Base-by-base conservation (phyloP, 2,888 invertebrate species). In the Flexamia atlantica region DNA sequence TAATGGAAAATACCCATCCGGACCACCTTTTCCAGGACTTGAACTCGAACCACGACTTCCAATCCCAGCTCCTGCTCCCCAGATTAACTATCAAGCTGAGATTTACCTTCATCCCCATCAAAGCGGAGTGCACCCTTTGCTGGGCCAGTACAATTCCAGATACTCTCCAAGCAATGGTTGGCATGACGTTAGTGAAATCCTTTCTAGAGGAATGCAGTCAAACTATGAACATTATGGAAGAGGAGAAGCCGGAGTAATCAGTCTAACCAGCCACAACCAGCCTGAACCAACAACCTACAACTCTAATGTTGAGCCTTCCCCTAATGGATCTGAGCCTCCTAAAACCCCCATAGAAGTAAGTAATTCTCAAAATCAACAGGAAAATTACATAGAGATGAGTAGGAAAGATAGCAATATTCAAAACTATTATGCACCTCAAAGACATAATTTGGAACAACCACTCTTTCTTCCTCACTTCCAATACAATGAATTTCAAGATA, bases 31-130 rank as follows among this genome's bases (percentile, higher is more conserved):
- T 20, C 12, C 72, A 23, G 42, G 36, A 1, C n/a, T 72, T 72
- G 72, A 36, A 12, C 1, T 20, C 17, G 28, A 50, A 30, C 76
- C 76, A 10, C 46, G 32, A 14, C 46, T 32, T 50, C 46, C 25
- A 2, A 28, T n/a, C 10, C 25, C 25, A 17, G 42, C 17, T 42
- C n/a, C 23, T 14, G 32, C 14, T 7, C n/a, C 46, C 9, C 76
- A 23, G 3, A 50, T 76, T 30, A 76, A 76, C 23, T 76, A 76
- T 20, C 50, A 76, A 50, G 76, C 76, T 25, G 76, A 76, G 30
- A 76, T 76, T 23, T 76, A 76, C 28, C 32, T 76, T 14, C 76
- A 76, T 12, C 53, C 76, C 42, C 76, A 25, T 25, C 28, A 28
- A 12, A 32, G n/a, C 12, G 50, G 46, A 14, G 25, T 76, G 20